A percentile compares a stretch with the other conserved stretches of the same genome.
Evolutionary conservation across 2,797 vertebrate genomes (phyloP).

Genomic region (Oryzias sinensis): DNA sequence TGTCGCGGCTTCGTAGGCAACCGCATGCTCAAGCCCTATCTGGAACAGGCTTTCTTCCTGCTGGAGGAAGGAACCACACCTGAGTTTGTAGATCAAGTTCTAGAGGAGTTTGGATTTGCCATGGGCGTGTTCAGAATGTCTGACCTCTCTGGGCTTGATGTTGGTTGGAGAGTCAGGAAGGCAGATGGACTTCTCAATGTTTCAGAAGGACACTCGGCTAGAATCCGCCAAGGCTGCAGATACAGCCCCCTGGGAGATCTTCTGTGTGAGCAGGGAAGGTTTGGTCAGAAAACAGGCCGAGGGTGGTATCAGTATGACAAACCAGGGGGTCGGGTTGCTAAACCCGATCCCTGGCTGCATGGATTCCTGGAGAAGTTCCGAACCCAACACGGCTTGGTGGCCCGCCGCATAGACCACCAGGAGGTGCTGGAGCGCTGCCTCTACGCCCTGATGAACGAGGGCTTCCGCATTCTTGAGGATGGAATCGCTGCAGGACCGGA

Average conservation of each 20-base stretch:
- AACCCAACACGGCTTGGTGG: conserved; percentile 67
- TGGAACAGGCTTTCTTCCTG: conserved; percentile 82
- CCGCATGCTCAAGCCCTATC: conserved; percentile 82
- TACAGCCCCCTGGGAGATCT: conserved; percentile 90
- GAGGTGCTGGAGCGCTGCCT: conserved; percentile 89
- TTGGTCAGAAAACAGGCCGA: conserved; percentile 86
- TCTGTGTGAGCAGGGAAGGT: conserved; percentile 84
- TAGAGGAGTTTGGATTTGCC: conserved; percentile 90
- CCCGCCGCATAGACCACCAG: conserved; percentile 72
- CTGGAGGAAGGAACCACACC: conserved; percentile 90
- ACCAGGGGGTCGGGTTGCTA: conserved; percentile 74
- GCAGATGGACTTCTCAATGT: conserved; percentile 65
- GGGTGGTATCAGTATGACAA: conserved; percentile 91
- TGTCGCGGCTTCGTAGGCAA: conserved; percentile 91
- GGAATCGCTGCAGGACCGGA: conserved; percentile 84
- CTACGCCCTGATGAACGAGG: conserved; percentile 87
- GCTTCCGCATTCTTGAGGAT: conserved; percentile 86
- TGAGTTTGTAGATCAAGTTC: conserved; percentile 79
- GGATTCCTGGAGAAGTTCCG: conserved; percentile 83
- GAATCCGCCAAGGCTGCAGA: conserved; percentile 68
- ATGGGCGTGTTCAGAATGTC: conserved; percentile 87
- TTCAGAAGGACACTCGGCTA: conserved; percentile 59
- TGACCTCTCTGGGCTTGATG: conserved; percentile 90
- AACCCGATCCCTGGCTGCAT: conserved; percentile 83
- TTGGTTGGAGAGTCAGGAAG: conserved; percentile 85